Evolutionary conservation across 1,140 invertebrate genomes (phyloP).

Genomic region (Bombus sibiricus): DNA sequence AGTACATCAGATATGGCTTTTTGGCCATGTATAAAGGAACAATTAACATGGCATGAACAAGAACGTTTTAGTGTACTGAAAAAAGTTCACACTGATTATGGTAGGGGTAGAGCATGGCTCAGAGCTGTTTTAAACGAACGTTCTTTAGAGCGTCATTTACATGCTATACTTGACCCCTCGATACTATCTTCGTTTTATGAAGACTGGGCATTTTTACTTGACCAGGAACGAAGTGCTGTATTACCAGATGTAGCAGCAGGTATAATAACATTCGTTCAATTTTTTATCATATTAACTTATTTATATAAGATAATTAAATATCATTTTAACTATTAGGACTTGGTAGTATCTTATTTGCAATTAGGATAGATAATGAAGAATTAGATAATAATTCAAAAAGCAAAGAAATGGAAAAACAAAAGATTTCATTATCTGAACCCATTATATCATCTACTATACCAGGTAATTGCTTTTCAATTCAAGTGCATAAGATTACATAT

Average conservation of each 20-base stretch:
- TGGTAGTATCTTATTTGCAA: conserved; percentile 93
- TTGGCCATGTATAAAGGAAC: conserved; percentile 88
- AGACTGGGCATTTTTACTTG: conserved; percentile 90
- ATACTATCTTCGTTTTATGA: conserved; percentile 91
- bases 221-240: conserved; percentile 89
- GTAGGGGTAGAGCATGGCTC: conserved; percentile 93
- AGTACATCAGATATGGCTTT: conserved; percentile 81
- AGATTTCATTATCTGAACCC: conserved; percentile 81
- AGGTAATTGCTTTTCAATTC: conserved; percentile 56
- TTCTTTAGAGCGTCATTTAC: conserved; percentile 92
- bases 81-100: conserved; percentile 91
- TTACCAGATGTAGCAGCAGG: conserved; percentile 92
- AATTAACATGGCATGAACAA: conserved; percentile 93
- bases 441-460: conserved; percentile 81
- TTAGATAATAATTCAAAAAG: conserved; percentile 86
- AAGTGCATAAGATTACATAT: neutral
- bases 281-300: neutral
- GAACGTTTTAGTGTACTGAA: conserved; percentile 92
- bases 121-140: conserved; percentile 94
- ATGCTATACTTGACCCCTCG: conserved; percentile 88
- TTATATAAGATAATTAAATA: conserved; percentile 43
- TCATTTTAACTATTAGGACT: conserved; percentile 85
- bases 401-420: conserved; percentile 74
- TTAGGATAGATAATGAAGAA: conserved; percentile 93
- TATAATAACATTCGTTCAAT: conserved; percentile 71